Conservation (phyloP, 1,140 invertebrate genomes). For the Phocides pigmalion region DNA sequence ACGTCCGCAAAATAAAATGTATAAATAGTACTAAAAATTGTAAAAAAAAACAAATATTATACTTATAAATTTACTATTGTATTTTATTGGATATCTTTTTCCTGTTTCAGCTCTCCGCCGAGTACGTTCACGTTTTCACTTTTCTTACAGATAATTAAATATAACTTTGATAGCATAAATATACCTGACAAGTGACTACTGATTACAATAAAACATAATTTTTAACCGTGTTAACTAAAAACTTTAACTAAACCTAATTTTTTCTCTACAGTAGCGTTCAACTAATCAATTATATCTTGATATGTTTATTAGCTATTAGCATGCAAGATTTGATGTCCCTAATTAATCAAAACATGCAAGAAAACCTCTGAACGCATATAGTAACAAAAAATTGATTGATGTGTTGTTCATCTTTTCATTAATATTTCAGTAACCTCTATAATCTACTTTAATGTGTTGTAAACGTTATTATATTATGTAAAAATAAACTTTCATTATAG, state of each 20-base stretch:
- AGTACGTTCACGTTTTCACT: no score
- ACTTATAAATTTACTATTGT: no score
- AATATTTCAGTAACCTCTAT: slow-evolving; percentile 11
- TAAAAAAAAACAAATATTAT: no score
- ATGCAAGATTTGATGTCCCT: slow-evolving; percentile 20
- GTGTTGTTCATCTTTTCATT: slow-evolving; percentile 13
- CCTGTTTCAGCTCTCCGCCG: no score
- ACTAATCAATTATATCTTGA: slow-evolving; percentile 33
- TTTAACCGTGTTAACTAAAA: no score
- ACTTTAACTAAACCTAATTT: not conserved
- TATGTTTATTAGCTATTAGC: slow-evolving; percentile 34
- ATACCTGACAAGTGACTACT: no score
- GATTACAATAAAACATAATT: not conserved
- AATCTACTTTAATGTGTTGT: not conserved
- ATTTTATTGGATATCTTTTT: no score
- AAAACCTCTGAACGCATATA: not conserved
- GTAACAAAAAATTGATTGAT: slow-evolving; percentile 31
- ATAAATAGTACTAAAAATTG: no score
- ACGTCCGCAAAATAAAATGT: no score
- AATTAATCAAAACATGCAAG: slow-evolving; percentile 22
- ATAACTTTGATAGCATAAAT: no score
- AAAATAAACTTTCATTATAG: not conserved
- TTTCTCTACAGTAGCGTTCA: slow-evolving; percentile 24
- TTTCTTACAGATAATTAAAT: no score
- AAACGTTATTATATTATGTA: slow-evolving; percentile 1